Evolutionary conservation across 53 echinoderm and acorn worm species (phyloP).

Genomic region (Henricia sp.): DNA sequence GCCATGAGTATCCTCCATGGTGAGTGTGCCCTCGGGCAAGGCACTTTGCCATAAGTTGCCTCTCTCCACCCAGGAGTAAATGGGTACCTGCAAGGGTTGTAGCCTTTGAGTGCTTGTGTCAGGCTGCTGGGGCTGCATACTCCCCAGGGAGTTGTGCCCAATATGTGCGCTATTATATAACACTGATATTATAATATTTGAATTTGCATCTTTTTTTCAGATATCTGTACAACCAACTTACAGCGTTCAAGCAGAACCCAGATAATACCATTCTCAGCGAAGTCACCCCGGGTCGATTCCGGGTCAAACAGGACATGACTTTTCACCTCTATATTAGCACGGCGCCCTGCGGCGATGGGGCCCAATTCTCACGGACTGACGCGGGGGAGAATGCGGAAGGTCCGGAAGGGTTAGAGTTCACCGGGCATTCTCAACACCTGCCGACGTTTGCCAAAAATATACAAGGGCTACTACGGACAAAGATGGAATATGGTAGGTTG

Average conservation of each 20-base stretch:
- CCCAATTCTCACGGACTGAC: constrained; percentile 95
- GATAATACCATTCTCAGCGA: constrained; percentile 79
- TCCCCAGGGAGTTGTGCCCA: no score
- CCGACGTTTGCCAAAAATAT: constrained; percentile 88
- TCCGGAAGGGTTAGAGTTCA: constrained; percentile 78
- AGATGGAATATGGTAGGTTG: constrained; percentile 89
- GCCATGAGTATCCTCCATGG: no score
- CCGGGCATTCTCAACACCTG: constrained; percentile 77
- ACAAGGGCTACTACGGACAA: constrained; percentile 90
- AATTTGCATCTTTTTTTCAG: no score
- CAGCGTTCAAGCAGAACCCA: constrained; percentile 74
- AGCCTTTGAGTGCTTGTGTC: no score
- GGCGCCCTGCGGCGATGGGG: constrained; percentile 95
- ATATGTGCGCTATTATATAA: no score
- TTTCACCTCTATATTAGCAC: constrained; percentile 96
- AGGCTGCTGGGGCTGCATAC: no score
- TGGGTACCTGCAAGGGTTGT: no score
- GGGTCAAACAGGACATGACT: constrained; percentile 64
- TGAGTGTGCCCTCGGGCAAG: no score
- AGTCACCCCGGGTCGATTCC: constrained; percentile 53
- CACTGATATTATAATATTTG: constrained; percentile 12
- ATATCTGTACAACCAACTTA: constrained; percentile 82
- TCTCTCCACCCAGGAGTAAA: no score
- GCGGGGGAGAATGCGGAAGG: constrained; percentile 86
- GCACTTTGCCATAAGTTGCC: no score